Evolutionary conservation across 2,113 vertebrate species (phyloP).

Genomic region (Bombycilla garrulus): DNA sequence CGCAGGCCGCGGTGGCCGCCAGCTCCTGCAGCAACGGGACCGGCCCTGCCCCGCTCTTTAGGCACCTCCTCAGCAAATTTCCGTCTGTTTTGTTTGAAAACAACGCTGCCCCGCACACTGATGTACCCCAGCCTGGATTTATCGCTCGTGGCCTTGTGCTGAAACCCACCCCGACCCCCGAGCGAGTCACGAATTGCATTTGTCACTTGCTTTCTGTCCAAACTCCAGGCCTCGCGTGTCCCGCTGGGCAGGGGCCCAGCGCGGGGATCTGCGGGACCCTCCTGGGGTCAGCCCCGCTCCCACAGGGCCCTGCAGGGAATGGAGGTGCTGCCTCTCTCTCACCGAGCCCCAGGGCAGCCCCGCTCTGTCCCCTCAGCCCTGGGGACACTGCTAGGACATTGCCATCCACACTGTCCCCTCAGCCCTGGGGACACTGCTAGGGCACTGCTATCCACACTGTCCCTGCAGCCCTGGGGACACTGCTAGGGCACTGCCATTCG

Average conservation of each 20-base stretch:
- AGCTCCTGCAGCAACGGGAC: fast-evolving
- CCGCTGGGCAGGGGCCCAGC: background rate
- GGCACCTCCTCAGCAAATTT: background rate
- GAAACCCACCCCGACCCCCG: background rate
- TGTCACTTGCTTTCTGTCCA: fast-evolving
- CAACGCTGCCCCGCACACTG: background rate
- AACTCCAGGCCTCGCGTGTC: fast-evolving
- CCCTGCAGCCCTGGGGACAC: too few species aligned
- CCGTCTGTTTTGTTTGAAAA: background rate
- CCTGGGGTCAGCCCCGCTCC: background rate
- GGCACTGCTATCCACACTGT: too few species aligned
- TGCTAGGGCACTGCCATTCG: too few species aligned
- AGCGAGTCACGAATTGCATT: background rate
- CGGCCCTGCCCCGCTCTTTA: background rate
- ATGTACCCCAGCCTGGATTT: background rate
- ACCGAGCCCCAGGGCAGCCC: too few species aligned
- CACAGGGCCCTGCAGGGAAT: background rate
- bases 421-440: too few species aligned
- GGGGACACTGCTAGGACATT: too few species aligned
- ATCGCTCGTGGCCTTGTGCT: fast-evolving
- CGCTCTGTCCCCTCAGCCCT: too few species aligned
- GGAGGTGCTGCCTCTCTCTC: too few species aligned
- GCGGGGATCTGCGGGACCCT: background rate
- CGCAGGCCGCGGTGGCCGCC: background rate
- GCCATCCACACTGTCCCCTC: background rate